phyloP scores from a whole-genome alignment of 2,113 vertebrate species.

The Mixornis gularis region DNA sequence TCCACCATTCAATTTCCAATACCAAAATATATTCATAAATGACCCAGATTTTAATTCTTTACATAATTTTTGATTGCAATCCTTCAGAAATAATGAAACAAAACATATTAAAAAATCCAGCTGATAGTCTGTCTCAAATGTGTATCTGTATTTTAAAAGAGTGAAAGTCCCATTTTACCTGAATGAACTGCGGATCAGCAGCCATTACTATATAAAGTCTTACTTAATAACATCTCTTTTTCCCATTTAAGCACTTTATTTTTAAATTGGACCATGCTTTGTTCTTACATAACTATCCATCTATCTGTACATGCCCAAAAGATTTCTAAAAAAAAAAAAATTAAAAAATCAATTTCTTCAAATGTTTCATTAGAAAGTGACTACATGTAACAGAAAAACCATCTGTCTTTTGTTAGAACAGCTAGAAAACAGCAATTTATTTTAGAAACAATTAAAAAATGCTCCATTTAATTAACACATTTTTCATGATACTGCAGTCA shows the following conservation, averaged over 20 bases:
- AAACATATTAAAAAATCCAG: background rate
- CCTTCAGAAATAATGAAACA: background rate
- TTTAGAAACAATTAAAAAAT: background rate
- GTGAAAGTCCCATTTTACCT: background rate
- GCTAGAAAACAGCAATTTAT: background rate
- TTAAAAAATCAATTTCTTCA: background rate
- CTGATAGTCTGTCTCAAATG: background rate
- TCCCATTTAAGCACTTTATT: background rate
- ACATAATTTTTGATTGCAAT: background rate
- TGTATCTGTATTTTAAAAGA: background rate
- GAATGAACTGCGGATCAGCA: background rate
- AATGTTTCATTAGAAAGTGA: background rate
- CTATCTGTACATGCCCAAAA: background rate
- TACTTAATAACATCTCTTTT: background rate
- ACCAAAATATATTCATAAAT: background rate
- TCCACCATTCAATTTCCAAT: background rate
- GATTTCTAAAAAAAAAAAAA: background rate
- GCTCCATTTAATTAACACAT: background rate
- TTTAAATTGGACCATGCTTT: background rate
- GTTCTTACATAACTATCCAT: background rate
- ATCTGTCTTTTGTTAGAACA: background rate
- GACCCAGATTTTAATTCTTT: background rate
- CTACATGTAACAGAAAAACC: background rate
- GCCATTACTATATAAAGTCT: background rate
- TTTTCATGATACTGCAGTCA: background rate